Base-by-base conservation (phyloP, 1,140 invertebrate species). In the Phthorimaea operculella region DNA sequence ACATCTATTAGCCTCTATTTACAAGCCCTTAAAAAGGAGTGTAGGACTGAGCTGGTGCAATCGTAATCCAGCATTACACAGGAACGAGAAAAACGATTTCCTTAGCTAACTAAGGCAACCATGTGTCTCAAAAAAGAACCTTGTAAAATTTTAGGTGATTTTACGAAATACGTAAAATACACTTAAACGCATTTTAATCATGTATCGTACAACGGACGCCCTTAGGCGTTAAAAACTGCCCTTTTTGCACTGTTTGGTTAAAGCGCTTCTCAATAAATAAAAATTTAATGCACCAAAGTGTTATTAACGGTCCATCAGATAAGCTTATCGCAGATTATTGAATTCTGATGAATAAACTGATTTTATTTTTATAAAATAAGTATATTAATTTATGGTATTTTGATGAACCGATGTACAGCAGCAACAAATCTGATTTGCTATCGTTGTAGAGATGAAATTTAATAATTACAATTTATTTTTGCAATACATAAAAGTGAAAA, bases 141-240 rank as follows among this genome's bases (percentile, higher is more conserved):
- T n/a, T 39, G 36, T 39, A n/a, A 39, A 39, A 2, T 39, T 39
- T 39, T 39, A 39, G 36, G 36, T n/a, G n/a, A 39, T 68, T 68
- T 60, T 52, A 45, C 36, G 58, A 64, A 69, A 63, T 66, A 55
- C 62, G 59, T 64, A 60, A 64, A 59, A 42, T 54, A 52, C 55
- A 65, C 62, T 70, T 70, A 70, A n/a, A 67, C 64, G 63, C 68
- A 60, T 67, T 70, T 63, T 70, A 70, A 67, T 70, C 67, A 70
- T 64, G 48, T 54, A 42, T 49, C 55, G 50, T 54, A 33, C 51
- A 28, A 36, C 57, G 16, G 16, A 44, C 8, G 17, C 49, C 61
- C 60, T 28, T 39, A 49, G 48, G 52, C 44, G n/a, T 11, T 9
- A 9, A 47, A n/a, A 47, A 51, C 45, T 21, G 42, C 34, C 49